Conservation (phyloP, 2,888 invertebrate genomes). For the Clepsis dumicolana region DNA sequence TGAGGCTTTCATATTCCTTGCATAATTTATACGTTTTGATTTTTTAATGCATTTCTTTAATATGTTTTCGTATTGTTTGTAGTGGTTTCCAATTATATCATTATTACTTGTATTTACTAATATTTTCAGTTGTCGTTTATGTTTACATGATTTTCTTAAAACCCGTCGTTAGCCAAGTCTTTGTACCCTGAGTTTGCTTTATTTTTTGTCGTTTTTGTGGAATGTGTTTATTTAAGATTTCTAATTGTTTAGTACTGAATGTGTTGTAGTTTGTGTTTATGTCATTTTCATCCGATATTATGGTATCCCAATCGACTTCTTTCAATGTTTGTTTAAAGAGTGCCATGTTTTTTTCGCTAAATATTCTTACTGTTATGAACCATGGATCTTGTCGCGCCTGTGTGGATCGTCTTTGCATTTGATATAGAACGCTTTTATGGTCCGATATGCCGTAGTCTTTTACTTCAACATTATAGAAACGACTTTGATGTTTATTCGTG, state of each 20-base stretch:
- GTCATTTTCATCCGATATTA: no score
- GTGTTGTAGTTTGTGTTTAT: no score
- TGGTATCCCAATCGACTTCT: neutral
- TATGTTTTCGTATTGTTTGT: neutral
- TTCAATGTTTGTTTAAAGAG: neutral
- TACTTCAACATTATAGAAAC: neutral
- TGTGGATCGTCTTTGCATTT: neutral
- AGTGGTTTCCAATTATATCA: neutral
- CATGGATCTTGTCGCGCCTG: neutral
- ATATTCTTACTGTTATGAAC: neutral
- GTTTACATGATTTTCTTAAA: neutral
- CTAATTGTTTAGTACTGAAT: no score
- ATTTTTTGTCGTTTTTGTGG: no score
- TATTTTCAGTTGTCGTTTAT: constrained; percentile 12
- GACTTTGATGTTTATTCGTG: neutral
- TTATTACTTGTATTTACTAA: neutral
- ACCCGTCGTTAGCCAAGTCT: neutral
- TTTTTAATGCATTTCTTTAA: constrained; percentile 6
- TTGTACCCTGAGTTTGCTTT: no score
- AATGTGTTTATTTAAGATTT: no score
- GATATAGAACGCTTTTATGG: neutral
- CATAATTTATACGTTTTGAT: neutral
- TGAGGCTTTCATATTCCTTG: neutral
- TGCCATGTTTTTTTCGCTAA: constrained; percentile 8
- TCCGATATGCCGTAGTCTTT: constrained; percentile 16